Evolutionary conservation across 2,797 vertebrate genomes (phyloP).

Genomic region (Ceryle rudis): DNA sequence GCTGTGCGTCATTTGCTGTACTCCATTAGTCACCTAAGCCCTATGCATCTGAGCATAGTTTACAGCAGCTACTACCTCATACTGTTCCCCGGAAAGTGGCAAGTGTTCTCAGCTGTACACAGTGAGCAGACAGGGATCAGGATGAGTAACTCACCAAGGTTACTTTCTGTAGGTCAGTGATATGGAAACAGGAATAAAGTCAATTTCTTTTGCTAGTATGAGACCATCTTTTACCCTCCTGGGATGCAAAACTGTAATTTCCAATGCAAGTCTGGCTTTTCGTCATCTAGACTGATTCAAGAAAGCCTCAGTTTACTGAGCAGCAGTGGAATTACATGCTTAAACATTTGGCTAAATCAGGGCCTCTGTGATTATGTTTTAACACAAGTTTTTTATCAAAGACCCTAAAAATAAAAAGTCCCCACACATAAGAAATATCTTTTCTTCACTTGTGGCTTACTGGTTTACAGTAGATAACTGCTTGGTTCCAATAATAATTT

Average conservation of each 20-base stretch:
- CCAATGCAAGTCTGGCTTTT: neutral
- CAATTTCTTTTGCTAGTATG: neutral
- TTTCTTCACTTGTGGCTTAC: neutral
- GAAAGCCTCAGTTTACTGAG: neutral
- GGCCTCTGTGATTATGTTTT: neutral
- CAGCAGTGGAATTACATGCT: neutral
- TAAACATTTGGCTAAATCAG: neutral
- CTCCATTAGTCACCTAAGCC: neutral
- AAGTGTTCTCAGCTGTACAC: rapidly evolving
- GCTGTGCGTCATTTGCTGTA: neutral
- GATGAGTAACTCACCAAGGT: neutral
- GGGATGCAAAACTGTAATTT: neutral
- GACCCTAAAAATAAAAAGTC: neutral
- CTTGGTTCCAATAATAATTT: conserved; percentile 31
- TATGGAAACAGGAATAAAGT: neutral
- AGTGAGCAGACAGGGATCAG: rapidly evolving
- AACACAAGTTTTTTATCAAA: neutral
- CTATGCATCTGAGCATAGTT: neutral
- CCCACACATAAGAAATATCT: neutral
- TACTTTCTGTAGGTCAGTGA: neutral
- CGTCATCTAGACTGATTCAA: neutral
- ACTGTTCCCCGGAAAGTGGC: neutral
- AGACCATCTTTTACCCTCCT: neutral
- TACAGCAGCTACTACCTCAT: neutral
- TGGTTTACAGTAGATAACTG: conserved; percentile 43